Percentiles rank a stretch among this genome's conserved stretches.
These are phyloP conservation scores for Hyperoplus lanceolatus DNA, from an alignment of 2,797 vertebrate species.

Conservation along the genomic window DNA sequence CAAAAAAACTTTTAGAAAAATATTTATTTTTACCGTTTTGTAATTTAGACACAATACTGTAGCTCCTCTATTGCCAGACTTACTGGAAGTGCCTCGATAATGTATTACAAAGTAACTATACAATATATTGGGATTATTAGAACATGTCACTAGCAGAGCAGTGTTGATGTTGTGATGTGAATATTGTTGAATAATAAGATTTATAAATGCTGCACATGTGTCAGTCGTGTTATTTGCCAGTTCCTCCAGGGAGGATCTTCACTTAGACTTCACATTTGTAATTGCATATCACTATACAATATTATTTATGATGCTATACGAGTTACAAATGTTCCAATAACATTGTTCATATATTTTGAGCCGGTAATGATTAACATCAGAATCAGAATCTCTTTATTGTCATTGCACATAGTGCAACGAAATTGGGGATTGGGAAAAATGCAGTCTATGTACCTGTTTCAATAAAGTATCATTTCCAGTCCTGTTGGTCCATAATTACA, in stretches of 20 bases:
- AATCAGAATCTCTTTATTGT: no score
- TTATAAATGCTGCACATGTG: constrained; percentile 88
- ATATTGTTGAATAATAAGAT: constrained; percentile 93
- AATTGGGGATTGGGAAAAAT: no score
- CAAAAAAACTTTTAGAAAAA: constrained; percentile 92
- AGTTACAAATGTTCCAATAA: neutral
- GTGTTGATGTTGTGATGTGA: constrained; percentile 96
- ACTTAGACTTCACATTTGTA: no score
- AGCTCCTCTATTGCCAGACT: constrained; percentile 95
- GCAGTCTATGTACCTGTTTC: neutral
- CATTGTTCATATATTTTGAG: neutral
- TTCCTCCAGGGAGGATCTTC: neutral
- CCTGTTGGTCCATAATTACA: neutral
- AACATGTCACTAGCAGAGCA: constrained; percentile 93
- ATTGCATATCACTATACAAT: neutral
- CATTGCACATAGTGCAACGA: no score
- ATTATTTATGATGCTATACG: neutral
- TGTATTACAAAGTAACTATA: constrained; percentile 94
- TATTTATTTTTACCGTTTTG: constrained; percentile 99
- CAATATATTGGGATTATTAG: constrained; percentile 92
- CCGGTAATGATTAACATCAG: neutral
- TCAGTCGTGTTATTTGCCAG: constrained; percentile 67
- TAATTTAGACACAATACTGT: constrained; percentile 97
- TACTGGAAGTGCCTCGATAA: constrained; percentile 98
- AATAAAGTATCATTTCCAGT: constrained; percentile 3